phyloP scores from a whole-genome alignment of 2,113 vertebrate species.

The Dipodomys stephensi region DNA sequence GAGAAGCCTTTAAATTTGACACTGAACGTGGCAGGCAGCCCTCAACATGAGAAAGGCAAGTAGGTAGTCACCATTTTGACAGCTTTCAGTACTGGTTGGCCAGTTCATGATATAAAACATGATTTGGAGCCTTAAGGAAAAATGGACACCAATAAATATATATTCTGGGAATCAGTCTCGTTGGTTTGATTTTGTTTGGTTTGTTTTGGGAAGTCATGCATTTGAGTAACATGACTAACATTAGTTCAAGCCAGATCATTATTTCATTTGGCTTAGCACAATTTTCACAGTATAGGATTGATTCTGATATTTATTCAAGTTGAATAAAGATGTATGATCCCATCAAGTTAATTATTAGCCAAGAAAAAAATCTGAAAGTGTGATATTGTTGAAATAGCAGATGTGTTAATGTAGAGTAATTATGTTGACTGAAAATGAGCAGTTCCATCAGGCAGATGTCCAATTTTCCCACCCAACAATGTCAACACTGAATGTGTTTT shows the following conservation, averaged over 20 bases:
- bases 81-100: slow-evolving; percentile 25
- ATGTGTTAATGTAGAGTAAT: slow-evolving; percentile 84
- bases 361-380: slow-evolving; percentile 63
- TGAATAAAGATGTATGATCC: slow-evolving; percentile 66
- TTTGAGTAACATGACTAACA: background rate
- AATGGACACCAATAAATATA: background rate
- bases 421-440: slow-evolving; percentile 85
- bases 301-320: slow-evolving; percentile 66
- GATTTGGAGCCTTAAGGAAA: slow-evolving; percentile 27
- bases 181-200: slow-evolving; percentile 49
- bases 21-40: slow-evolving; percentile 14
- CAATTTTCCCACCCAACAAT: slow-evolving; percentile 62
- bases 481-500: slow-evolving; percentile 81
- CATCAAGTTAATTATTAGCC: slow-evolving; percentile 73
- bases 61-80: slow-evolving; percentile 44
- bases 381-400: slow-evolving; percentile 81
- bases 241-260: background rate
- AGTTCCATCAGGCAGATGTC: slow-evolving; percentile 73
- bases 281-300: slow-evolving; percentile 64
- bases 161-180: background rate
- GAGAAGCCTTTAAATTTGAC: slow-evolving; percentile 66
- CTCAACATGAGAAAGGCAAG: background rate
- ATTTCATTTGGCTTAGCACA: slow-evolving; percentile 54
- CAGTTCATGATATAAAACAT: slow-evolving; percentile 19
- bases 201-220: background rate